These are phyloP conservation scores for Henricia sp. DNA, from an alignment of 53 echinoderm and acorn worm species.

Conservation along the genomic window DNA sequence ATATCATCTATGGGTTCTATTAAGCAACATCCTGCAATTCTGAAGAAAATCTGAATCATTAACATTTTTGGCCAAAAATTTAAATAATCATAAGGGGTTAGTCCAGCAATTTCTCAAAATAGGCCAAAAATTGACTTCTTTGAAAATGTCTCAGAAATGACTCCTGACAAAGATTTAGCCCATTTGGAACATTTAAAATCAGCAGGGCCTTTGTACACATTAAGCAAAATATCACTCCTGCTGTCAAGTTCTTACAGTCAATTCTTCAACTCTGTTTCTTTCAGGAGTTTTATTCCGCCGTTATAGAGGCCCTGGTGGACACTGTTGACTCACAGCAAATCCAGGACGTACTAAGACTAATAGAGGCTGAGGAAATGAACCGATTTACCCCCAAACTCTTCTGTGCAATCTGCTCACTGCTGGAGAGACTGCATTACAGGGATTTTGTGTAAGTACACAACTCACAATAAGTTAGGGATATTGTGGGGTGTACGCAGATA, in stretches of 20 bases:
- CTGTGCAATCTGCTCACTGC: slow-evolving; percentile 81
- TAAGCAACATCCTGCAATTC: too few species aligned
- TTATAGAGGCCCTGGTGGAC: slow-evolving; percentile 83
- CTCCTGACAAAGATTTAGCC: too few species aligned
- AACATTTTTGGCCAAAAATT: too few species aligned
- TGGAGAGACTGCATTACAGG: slow-evolving; percentile 83
- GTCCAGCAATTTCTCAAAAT: too few species aligned
- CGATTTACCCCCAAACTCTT: slow-evolving; percentile 74
- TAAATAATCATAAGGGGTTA: too few species aligned
- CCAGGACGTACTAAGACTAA: slow-evolving; percentile 58
- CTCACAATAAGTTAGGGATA: too few species aligned
- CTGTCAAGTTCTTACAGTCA: neutral
- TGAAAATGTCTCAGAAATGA: too few species aligned
- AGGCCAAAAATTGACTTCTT: too few species aligned
- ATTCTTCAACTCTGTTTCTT: neutral
- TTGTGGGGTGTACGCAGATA: too few species aligned
- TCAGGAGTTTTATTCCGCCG: slow-evolving; percentile 85
- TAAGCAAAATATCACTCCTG: neutral
- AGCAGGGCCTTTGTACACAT: neutral
- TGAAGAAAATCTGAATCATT: too few species aligned
- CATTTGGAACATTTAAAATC: too few species aligned
- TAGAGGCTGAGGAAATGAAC: slow-evolving; percentile 61
- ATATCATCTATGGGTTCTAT: too few species aligned
- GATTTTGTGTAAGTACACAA: slow-evolving; percentile 80
- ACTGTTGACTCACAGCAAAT: slow-evolving; percentile 81